phyloP scores from a whole-genome alignment of 1,140 invertebrate genomes.

The Heliconius melpomene region DNA sequence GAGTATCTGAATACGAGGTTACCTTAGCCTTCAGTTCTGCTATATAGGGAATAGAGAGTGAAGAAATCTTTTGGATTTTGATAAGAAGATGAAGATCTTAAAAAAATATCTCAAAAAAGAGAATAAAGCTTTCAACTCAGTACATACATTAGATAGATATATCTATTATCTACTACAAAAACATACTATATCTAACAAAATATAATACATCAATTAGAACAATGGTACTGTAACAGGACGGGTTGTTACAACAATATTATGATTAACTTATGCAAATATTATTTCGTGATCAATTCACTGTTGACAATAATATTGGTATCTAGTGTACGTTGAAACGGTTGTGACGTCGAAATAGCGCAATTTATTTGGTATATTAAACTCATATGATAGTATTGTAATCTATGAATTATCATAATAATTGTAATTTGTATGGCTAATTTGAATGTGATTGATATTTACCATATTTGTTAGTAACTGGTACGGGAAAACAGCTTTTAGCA shows the following conservation, averaged over 20 bases:
- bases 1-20: no score
- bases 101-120: not conserved
- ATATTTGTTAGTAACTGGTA: not conserved
- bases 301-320: conserved; percentile 47
- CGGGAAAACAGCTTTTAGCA: not conserved
- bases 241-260: conserved; percentile 52
- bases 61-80: no score
- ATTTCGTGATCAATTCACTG: conserved; percentile 50
- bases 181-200: not conserved
- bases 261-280: conserved; percentile 62
- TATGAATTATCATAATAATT: conserved; percentile 25
- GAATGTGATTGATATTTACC: not conserved
- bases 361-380: conserved; percentile 40
- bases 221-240: conserved; percentile 30
- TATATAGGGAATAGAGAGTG: no score
- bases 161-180: not conserved
- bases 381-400: conserved; percentile 23
- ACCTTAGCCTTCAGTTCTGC: no score
- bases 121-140: no score
- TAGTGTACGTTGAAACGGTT: conserved; percentile 42
- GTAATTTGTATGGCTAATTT: conserved; percentile 7
- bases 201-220: conserved; percentile 31
- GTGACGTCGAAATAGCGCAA: conserved; percentile 45
- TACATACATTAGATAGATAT: not conserved
- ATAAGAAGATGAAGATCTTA: not conserved